Conservation (phyloP, 2,797 vertebrate genomes). For the Enteromius viviparus region DNA sequence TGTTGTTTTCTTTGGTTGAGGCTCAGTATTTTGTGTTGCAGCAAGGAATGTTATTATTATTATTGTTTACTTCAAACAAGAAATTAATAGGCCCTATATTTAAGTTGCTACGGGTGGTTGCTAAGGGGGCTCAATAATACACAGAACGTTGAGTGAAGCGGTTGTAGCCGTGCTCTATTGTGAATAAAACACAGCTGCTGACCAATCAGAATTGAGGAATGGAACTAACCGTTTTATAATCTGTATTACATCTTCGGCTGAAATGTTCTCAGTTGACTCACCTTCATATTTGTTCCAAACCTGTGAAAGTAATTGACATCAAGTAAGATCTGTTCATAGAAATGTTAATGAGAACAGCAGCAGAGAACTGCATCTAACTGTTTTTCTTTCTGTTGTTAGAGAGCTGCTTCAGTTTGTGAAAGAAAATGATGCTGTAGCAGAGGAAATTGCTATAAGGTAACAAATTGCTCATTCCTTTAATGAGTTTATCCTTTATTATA, state of each 20-base stretch:
- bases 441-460: slow-evolving; percentile 89
- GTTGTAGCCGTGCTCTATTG: too few relatives aligned
- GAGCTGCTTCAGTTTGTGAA: slow-evolving; percentile 90
- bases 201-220: too few relatives aligned
- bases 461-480: not conserved
- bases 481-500: not conserved
- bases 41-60: too few relatives aligned
- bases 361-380: too few relatives aligned
- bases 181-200: too few relatives aligned
- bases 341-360: not conserved
- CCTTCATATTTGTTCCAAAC: not conserved
- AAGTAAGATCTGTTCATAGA: not conserved
- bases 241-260: not conserved
- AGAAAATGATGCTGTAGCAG: slow-evolving; percentile 87
- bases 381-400: slow-evolving; percentile 70
- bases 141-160: too few relatives aligned
- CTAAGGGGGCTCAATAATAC: too few relatives aligned
- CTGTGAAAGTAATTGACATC: not conserved
- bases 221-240: not conserved
- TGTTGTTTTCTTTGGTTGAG: not conserved
- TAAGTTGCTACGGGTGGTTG: too few relatives aligned
- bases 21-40: not conserved
- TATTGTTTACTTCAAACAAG: too few relatives aligned
- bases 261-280: not conserved
- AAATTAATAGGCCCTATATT: too few relatives aligned